Base-by-base conservation (phyloP, 2,113 vertebrate genomes). In the Xyliphius kryptos region DNA sequence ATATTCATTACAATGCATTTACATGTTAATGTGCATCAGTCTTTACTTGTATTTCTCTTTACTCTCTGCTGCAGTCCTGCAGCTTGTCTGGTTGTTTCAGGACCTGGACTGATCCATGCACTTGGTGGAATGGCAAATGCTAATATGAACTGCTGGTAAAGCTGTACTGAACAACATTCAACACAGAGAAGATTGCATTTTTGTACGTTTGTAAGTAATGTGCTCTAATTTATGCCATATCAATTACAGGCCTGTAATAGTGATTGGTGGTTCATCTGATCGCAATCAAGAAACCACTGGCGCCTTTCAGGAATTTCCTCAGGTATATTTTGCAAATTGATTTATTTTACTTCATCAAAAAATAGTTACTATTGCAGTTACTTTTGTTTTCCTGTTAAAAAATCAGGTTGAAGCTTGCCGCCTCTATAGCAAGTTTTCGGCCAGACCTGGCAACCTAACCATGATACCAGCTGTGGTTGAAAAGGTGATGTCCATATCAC, bases 291-390 rank as follows among this genome's bases (percentile, higher is more conserved):
- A 98, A 80, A 93, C 88, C 9, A 90, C 92, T 80, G 96, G 96
- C 59, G 94, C 93, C 44, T 98, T 98, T 77, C 96, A 98, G 77
- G 96, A 98, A 80, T 97, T 98, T 63, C 93, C 95, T 61, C 95
- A 98, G 91, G 96, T 98, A 41, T 56, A 40, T 64, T 37, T 53
- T 36, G 57, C 11, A 49, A 19, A 16, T 32, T 32, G 26, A 5
- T 32, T 32, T 32, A 32, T 32, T 32, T 32, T 32, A 5, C 26
- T 32, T 32, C 4, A 32, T 32, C 26, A 32, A 32, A 32, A 32
- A 32, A 32, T 32, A 32, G 26, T 32, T 32, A 6, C 26, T 32
- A 32, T 32, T 3, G 26, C 26, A 5, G 26, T 32, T 32, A 32
- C 1, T 68, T 13, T 64, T 21, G 44, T 48, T 17, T 26, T 51